Percentiles rank a stretch among this genome's conserved stretches.
phyloP scores from a whole-genome alignment of 2,797 vertebrate species.

The Microctenopoma steveboyesi region DNA sequence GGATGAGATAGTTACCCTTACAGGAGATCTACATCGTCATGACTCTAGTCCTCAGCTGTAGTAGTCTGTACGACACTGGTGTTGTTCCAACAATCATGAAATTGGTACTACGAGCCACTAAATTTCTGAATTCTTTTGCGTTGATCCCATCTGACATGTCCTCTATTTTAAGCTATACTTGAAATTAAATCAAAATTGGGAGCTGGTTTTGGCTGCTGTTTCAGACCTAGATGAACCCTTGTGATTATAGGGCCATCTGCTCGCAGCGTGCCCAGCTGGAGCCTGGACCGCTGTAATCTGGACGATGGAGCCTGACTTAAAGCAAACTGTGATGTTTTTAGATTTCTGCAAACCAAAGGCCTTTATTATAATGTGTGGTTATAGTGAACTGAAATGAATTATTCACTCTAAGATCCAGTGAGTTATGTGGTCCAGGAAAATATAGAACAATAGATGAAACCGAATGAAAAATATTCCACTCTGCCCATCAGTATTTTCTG shows the following conservation, averaged over 20 bases:
- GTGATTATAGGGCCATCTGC: constrained; percentile 84
- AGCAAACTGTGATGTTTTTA: constrained; percentile 46
- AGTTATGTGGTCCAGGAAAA: constrained; percentile 28
- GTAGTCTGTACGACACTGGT: constrained; percentile 4
- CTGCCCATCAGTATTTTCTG: constrained; percentile 49
- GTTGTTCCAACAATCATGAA: constrained; percentile 15
- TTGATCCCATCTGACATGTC: constrained; percentile 53
- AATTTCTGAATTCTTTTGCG: constrained; percentile 38
- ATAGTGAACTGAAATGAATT: constrained; percentile 36
- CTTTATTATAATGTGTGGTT: constrained; percentile 26
- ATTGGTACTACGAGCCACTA: constrained; percentile 12
- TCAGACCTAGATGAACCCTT: constrained; percentile 68
- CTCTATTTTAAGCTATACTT: constrained; percentile 65
- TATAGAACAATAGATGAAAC: constrained; percentile 35
- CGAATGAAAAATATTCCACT: constrained; percentile 44
- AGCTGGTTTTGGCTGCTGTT: constrained; percentile 66
- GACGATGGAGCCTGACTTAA: constrained; percentile 68
- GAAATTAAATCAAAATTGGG: constrained; percentile 68
- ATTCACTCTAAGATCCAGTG: constrained; percentile 23
- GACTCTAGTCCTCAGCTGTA: constrained; percentile 4
- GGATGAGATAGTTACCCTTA: constrained; percentile 27
- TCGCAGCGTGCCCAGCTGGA: constrained; percentile 80
- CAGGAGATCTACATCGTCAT: constrained; percentile 13
- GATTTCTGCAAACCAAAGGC: constrained; percentile 36
- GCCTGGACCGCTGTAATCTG: constrained; percentile 73